Percentiles rank a stretch among this genome's conserved stretches.
These are phyloP conservation scores for Calonectris borealis DNA, from an alignment of 2,113 vertebrate species.

Conservation along the genomic window DNA sequence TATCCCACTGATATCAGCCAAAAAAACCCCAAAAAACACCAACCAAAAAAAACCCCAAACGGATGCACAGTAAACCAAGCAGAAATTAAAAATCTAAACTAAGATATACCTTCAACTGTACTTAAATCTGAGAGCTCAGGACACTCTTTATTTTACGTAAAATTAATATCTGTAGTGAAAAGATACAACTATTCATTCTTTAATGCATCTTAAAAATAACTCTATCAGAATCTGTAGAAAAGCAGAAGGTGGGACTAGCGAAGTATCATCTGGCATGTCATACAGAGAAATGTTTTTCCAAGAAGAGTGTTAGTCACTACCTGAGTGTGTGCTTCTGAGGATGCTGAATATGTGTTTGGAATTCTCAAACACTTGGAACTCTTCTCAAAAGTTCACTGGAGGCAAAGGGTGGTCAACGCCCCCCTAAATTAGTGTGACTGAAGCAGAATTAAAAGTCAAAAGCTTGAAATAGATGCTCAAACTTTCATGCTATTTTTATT, in stretches of 20 bases:
- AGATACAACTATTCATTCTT: not conserved
- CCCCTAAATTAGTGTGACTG: not conserved
- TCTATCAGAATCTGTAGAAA: not conserved
- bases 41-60: too few relatives aligned
- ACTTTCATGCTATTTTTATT: not conserved
- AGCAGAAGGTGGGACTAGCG: not conserved
- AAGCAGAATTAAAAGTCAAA: not conserved
- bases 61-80: not conserved
- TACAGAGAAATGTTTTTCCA: not conserved
- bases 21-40: not conserved
- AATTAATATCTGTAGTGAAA: not conserved
- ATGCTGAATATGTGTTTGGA: not conserved
- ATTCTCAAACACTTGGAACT: not conserved
- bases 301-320: not conserved
- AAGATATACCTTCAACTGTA: not conserved
- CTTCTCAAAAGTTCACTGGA: not conserved
- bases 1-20: not conserved
- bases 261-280: not conserved
- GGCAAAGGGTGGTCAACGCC: not conserved
- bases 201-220: not conserved
- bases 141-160: not conserved
- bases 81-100: not conserved
- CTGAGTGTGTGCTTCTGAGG: not conserved
- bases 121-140: not conserved
- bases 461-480: not conserved